Evolutionary conservation across 2,797 vertebrate species (phyloP).

Genomic region (Tarsius wallacei): DNA sequence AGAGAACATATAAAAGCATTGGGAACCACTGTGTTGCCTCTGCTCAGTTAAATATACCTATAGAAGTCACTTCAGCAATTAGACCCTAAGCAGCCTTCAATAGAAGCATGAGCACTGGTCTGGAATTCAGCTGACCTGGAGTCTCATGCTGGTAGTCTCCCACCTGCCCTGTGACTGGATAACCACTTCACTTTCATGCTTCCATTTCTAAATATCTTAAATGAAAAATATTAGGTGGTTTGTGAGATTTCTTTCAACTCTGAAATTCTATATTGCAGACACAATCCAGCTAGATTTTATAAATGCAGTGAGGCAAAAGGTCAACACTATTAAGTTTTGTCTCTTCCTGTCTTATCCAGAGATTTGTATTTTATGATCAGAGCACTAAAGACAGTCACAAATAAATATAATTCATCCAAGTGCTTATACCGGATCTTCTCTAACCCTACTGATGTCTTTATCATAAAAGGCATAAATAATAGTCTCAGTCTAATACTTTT

Average conservation of each 20-base stretch:
- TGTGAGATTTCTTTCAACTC: background rate
- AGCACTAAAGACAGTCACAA: background rate
- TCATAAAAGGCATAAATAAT: background rate
- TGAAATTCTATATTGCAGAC: background rate
- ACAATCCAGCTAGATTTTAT: background rate
- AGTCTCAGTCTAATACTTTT: background rate
- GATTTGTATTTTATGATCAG: background rate
- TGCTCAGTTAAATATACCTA: background rate
- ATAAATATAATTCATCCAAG: background rate
- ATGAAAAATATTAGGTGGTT: background rate
- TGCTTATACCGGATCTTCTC: background rate
- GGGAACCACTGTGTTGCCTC: background rate
- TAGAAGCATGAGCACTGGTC: background rate
- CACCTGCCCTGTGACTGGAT: too few relatives aligned
- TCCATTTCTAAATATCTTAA: background rate
- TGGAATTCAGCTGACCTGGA: too few relatives aligned
- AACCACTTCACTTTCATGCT: background rate
- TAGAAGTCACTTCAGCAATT: background rate
- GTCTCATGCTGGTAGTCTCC: background rate
- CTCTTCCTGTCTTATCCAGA: background rate
- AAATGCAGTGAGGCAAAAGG: background rate
- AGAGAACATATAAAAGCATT: slow-evolving; percentile 63
- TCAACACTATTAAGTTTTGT: background rate
- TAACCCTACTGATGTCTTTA: background rate
- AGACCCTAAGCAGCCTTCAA: background rate